phyloP scores from a whole-genome alignment of 2,113 vertebrate genomes.

The Pteropus alecto region DNA sequence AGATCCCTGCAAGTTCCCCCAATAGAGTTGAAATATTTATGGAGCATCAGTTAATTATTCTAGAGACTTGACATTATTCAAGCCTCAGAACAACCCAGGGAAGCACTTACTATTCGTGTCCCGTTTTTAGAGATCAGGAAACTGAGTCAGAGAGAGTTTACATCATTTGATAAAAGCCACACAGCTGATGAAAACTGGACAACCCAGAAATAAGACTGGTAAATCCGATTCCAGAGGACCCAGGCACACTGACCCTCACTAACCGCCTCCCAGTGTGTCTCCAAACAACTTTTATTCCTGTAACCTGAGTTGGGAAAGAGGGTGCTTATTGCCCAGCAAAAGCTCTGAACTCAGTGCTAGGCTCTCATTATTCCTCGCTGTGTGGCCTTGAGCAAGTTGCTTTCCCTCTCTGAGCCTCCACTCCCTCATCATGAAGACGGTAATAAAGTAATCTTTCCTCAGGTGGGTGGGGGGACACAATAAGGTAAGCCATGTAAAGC shows the following conservation, averaged over 20 bases:
- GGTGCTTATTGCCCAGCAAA: accelerated
- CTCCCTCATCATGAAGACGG: background rate
- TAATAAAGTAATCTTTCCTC: background rate
- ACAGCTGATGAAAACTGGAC: background rate
- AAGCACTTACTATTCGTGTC: background rate
- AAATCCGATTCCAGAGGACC: background rate
- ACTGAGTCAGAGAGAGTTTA: background rate
- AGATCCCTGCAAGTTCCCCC: background rate
- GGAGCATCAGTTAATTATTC: background rate
- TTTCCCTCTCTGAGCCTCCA: background rate
- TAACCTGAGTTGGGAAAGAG: accelerated
- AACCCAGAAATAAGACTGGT: background rate
- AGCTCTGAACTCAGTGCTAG: background rate
- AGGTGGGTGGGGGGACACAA: background rate
- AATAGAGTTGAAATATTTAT: accelerated
- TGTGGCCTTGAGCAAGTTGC: background rate
- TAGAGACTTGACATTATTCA: background rate
- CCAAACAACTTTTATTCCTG: accelerated
- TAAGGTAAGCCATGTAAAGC: background rate
- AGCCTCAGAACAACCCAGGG: too few species aligned
- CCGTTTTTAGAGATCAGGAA: background rate
- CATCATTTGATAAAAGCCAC: background rate
- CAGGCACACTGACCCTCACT: too few species aligned
- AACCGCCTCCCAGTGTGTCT: background rate
- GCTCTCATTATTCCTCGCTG: background rate